Evolutionary conservation across 2,113 vertebrate species (phyloP).

Genomic region (Columba livia): DNA sequence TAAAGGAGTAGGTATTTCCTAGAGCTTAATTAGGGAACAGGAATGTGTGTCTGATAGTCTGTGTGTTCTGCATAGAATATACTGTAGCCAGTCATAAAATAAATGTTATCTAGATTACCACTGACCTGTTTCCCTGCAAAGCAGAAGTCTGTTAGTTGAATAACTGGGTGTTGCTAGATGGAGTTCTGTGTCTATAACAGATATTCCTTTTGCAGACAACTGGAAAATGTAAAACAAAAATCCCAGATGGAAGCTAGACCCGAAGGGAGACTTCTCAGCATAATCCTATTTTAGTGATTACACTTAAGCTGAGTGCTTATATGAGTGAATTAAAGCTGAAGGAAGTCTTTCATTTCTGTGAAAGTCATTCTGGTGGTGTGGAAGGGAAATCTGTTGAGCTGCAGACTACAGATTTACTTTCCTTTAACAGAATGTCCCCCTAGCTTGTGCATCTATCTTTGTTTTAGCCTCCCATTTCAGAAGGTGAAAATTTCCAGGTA

Average conservation of each 20-base stretch:
- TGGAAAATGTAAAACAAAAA: slow-evolving; percentile 26
- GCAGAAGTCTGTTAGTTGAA: background rate
- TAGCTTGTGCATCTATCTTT: background rate
- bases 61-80: background rate
- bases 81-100: background rate
- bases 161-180: slow-evolving; percentile 13
- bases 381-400: background rate
- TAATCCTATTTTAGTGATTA: slow-evolving; percentile 9
- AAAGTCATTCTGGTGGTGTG: background rate
- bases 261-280: background rate
- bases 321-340: background rate
- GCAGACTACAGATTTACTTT: background rate
- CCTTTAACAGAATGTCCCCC: background rate
- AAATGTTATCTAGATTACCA: background rate
- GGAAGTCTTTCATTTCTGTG: slow-evolving; percentile 23
- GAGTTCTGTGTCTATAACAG: background rate
- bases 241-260: slow-evolving; percentile 8
- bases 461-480: background rate
- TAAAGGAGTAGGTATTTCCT: background rate
- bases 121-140: background rate
- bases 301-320: background rate
- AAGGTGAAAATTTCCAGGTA: background rate
- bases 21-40: background rate
- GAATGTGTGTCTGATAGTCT: background rate
- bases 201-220: slow-evolving; percentile 12